phyloP scores from a whole-genome alignment of 1,140 invertebrate species.

The Gerris buenoi region DNA sequence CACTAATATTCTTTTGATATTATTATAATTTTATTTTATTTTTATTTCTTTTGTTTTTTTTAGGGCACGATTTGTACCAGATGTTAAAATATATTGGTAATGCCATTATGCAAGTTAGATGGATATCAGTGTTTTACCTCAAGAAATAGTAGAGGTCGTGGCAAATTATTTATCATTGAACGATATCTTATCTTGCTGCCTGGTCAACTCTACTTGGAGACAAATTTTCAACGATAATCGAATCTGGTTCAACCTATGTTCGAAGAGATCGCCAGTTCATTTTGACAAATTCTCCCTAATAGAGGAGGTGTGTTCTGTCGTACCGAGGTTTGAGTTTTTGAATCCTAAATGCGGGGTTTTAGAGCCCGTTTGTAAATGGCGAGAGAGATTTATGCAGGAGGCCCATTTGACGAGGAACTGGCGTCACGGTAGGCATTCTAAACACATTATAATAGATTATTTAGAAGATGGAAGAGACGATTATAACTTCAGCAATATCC shows the following conservation, averaged over 20 bases:
- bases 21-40: too few relatives aligned
- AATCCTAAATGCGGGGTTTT: not conserved
- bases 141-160: conserved; percentile 16
- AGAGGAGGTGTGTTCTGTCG: not conserved
- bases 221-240: conserved; percentile 15
- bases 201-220: conserved; percentile 14
- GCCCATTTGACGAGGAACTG: conserved; percentile 14
- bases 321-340: not conserved
- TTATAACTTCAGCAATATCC: not conserved
- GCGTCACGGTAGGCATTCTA: conserved; percentile 6
- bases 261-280: conserved; percentile 7
- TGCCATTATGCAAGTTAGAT: not conserved
- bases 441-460: not conserved
- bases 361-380: conserved; percentile 12
- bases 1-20: too few relatives aligned
- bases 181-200: conserved; percentile 14
- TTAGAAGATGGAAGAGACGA: not conserved
- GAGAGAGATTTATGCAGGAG: conserved; percentile 15
- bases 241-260: conserved; percentile 15
- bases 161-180: conserved; percentile 7
- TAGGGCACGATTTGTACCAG: too few relatives aligned
- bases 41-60: too few relatives aligned
- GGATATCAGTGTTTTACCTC: conserved; percentile 10
- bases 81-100: too few relatives aligned
- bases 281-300: conserved; percentile 9